phyloP scores from a whole-genome alignment of 2,888 invertebrate genomes.

The Oasisia sp. region DNA sequence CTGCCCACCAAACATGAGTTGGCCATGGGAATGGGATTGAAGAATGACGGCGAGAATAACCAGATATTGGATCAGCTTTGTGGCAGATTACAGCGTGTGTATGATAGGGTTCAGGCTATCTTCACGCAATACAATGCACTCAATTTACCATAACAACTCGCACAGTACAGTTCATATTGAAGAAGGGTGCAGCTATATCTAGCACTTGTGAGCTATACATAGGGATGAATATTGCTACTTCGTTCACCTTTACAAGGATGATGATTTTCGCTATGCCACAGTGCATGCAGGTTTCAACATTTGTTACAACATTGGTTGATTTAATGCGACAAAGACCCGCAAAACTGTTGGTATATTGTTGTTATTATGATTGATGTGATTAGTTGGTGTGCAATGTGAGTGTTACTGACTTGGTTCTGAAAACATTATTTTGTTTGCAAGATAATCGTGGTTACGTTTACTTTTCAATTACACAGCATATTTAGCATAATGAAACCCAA shows the following conservation, averaged over 20 bases:
- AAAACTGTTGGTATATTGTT: too few relatives aligned
- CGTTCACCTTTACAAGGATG: not conserved
- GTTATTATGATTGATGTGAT: too few relatives aligned
- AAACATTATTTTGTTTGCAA: too few relatives aligned
- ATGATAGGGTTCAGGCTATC: constrained; percentile 48
- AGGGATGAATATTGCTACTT: not conserved
- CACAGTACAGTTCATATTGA: not conserved
- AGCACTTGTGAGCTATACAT: not conserved
- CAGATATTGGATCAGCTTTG: constrained; percentile 24
- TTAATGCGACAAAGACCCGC: too few relatives aligned
- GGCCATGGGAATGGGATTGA: constrained; percentile 57
- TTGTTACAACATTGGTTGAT: not conserved
- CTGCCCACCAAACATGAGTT: constrained; percentile 81
- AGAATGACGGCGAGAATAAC: not conserved
- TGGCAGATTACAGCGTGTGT: constrained; percentile 38
- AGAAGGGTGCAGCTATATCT: not conserved
- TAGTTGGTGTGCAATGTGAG: too few relatives aligned
- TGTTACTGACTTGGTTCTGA: too few relatives aligned
- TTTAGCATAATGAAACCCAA: too few relatives aligned
- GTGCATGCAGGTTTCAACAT: not conserved
- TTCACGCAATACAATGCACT: constrained; percentile 48
- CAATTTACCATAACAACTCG: constrained; percentile 45
- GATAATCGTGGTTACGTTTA: too few relatives aligned
- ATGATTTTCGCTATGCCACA: not conserved
- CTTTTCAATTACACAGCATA: too few relatives aligned